Percentiles rank a stretch among this genome's conserved stretches.
Conservation (phyloP, 2,113 vertebrate species). For the Etheostoma cragini region DNA sequence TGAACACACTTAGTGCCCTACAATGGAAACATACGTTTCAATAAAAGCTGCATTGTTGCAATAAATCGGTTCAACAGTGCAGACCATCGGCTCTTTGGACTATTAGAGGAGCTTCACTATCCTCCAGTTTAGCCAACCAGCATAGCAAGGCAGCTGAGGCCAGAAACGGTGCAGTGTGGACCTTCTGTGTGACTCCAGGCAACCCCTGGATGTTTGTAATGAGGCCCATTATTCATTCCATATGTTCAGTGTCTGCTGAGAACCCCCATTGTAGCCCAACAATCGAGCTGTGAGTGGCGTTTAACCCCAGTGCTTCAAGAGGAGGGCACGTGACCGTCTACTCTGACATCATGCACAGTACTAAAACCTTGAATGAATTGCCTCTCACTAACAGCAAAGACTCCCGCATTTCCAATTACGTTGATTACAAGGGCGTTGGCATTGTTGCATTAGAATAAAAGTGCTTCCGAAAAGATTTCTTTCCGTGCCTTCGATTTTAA, state of each 20-base stretch:
- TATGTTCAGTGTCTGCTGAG: conserved; percentile 83
- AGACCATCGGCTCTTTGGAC: conserved; percentile 21
- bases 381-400: conserved; percentile 36
- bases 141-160: conserved; percentile 28
- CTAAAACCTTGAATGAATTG: conserved; percentile 71
- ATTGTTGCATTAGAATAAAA: conserved; percentile 44
- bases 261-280: conserved; percentile 79
- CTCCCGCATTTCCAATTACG: conserved; percentile 31
- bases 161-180: conserved; percentile 67
- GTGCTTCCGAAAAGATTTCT: conserved; percentile 34
- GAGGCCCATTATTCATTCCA: conserved; percentile 87
- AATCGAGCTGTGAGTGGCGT: conserved; percentile 77
- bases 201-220: conserved; percentile 83
- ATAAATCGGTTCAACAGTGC: conserved; percentile 7
- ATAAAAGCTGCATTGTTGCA: background rate
- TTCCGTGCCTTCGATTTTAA: conserved; percentile 31
- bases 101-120: background rate
- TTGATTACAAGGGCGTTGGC: conserved; percentile 56
- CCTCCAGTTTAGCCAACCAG: conserved; percentile 32
- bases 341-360: conserved; percentile 78
- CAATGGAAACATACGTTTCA: background rate
- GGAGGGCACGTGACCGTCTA: conserved; percentile 72
- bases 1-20: background rate
- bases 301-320: conserved; percentile 78
- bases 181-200: conserved; percentile 80